Base-by-base conservation (phyloP, 2,113 vertebrate species). In the Dicerorhinus sumatrensis region DNA sequence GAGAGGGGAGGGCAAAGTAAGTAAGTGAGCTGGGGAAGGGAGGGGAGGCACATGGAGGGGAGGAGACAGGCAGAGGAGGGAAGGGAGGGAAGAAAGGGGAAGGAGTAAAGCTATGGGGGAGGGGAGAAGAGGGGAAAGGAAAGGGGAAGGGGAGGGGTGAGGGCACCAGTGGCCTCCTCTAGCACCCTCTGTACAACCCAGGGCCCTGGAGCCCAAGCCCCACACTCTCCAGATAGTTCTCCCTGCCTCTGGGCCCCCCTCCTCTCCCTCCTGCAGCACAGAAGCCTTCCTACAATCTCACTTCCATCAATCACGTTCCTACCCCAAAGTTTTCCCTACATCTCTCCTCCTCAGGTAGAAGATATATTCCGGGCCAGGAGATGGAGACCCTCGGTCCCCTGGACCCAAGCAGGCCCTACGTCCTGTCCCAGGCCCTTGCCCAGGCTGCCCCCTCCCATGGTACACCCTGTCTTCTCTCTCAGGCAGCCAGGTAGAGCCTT, bases 391-490 rank as follows among this genome's bases (percentile, higher is more conserved):
- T n/a, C 3, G 1, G 6, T 39, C 23, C 33, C 46, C 75, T 5
- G 58, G 82, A 6, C 39, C 29, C 20, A 12, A 8, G 10, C 23
- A 46, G 67, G 11, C 67, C 62, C 9, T 17, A 4, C 2, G 3
- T 33, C 70, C 23, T 18, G 62, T 31, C 31, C 25, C 0, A 3
- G 82, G 17, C 42, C 21, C 60, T 62, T 0, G 3, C 48, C 39
- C n/a, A 4, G 36, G 56, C 31, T 0, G 1, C 13, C 25, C 33
- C 33, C 51, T 39, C 8, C 0, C 20, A 0, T 8, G 1, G 76
- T 9, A 8, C 0, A 4, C 29, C 23, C 33, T 9, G 39, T 18
- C 33, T 42, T 39, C 65, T 27, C 11, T 2, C 42, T n/a, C 8
- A 2, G 18, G 18, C 7, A 48, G 7, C 25, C 10, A 0, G 18